These are phyloP conservation scores for Drosophila orena DNA, from an alignment of 1,140 invertebrate genomes.

Conservation along the genomic window DNA sequence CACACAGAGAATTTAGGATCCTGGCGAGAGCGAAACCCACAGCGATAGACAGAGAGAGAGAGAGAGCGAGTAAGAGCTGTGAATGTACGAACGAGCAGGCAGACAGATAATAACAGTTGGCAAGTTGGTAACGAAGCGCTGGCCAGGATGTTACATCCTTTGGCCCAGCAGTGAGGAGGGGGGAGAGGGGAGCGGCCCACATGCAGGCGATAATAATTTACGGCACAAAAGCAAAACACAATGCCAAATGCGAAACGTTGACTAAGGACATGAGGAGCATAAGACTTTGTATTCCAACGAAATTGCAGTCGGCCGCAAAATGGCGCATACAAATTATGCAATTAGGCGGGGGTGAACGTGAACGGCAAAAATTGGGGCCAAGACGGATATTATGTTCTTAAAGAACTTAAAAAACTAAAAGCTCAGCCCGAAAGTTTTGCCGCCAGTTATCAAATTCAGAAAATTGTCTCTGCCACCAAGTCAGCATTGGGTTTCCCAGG, in stretches of 20 bases:
- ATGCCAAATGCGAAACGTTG: conserved; percentile 49
- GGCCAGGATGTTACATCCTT: conserved; percentile 39
- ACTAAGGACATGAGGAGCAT: conserved; percentile 29
- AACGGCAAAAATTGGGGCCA: conserved; percentile 28
- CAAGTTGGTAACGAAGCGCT: conserved; percentile 57
- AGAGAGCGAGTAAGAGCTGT: neutral
- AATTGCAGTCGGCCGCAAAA: conserved; percentile 43
- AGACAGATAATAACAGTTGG: conserved; percentile 77
- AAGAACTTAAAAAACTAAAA: conserved; percentile 28
- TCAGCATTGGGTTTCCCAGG: neutral
- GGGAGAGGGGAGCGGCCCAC: conserved; percentile 8
- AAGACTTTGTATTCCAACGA: conserved; percentile 58
- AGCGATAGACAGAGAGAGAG: conserved; percentile 5
- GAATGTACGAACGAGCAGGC: conserved; percentile 49
- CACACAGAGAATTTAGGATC: conserved; percentile 27
- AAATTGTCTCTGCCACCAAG: conserved; percentile 42
- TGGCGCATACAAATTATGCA: conserved; percentile 83
- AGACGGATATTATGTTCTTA: conserved; percentile 55
- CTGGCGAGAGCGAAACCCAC: conserved; percentile 10
- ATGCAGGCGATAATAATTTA: conserved; percentile 71
- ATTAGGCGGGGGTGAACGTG: conserved; percentile 60
- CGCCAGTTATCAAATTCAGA: conserved; percentile 55
- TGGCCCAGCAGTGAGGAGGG: neutral
- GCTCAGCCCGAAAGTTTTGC: conserved; percentile 46
- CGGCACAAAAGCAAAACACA: conserved; percentile 65